Percentiles rank a stretch among this genome's conserved stretches.
phyloP scores from a whole-genome alignment of 1,140 invertebrate genomes.

The Eupristina koningsbergeri region DNA sequence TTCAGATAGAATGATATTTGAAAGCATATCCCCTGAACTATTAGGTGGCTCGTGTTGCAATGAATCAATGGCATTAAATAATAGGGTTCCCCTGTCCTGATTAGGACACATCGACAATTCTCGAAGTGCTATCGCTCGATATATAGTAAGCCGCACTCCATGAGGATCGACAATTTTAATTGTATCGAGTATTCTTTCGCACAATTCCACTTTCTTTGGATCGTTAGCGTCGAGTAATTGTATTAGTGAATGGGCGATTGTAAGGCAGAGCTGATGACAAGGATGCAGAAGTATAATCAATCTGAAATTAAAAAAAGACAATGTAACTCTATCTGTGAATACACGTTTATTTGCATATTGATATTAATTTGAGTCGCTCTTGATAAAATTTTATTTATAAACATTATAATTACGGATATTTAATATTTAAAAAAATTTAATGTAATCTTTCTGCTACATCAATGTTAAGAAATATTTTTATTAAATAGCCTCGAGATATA shows the following conservation, averaged over 20 bases:
- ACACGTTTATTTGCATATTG: neutral
- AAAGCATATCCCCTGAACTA: constrained; percentile 73
- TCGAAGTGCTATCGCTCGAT: constrained; percentile 80
- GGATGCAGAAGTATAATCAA: constrained; percentile 81
- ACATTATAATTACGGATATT: no score
- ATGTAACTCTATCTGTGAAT: no score
- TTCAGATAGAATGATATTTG: constrained; percentile 65
- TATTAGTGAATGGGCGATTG: constrained; percentile 84
- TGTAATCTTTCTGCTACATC: no score
- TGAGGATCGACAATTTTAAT: constrained; percentile 80
- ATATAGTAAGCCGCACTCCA: constrained; percentile 80
- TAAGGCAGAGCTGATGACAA: constrained; percentile 86
- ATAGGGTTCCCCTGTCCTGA: constrained; percentile 67
- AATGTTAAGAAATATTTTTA: no score
- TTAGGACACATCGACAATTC: constrained; percentile 78
- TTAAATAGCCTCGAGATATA: no score
- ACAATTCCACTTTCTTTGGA: constrained; percentile 77
- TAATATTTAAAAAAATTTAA: no score
- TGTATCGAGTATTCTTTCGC: constrained; percentile 78
- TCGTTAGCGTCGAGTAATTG: constrained; percentile 78
- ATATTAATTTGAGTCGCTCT: neutral
- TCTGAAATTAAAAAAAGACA: constrained; percentile 59
- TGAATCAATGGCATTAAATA: constrained; percentile 70
- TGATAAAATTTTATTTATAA: no score
- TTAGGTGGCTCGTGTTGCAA: constrained; percentile 72